A percentile compares a stretch with the other conserved stretches of the same genome.
Evolutionary conservation across 2,113 vertebrate genomes (phyloP).

Genomic region (Pangasianodon hypophthalmus): DNA sequence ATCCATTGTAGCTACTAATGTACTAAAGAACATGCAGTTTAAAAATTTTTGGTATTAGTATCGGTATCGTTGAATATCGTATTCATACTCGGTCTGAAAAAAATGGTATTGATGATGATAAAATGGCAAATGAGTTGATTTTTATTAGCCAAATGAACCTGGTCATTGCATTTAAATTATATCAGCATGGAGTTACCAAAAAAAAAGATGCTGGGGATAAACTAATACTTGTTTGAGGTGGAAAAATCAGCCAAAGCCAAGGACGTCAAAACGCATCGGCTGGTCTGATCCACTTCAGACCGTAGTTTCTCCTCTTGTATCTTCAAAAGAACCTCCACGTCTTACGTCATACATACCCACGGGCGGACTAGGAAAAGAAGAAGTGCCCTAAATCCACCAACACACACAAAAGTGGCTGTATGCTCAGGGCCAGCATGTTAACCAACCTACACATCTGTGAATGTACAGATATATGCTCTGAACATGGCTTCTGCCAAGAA

Average conservation of each 20-base stretch:
- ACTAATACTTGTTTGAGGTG: not conserved
- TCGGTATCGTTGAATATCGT: not conserved
- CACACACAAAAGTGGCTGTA: not conserved
- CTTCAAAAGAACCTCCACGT: constrained; percentile 21
- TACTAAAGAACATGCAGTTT: no score
- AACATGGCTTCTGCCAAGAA: not conserved
- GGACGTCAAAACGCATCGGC: not conserved
- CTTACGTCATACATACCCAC: not conserved
- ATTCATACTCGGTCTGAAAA: not conserved
- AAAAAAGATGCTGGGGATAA: not conserved
- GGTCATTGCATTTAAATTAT: not conserved
- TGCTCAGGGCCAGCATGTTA: not conserved
- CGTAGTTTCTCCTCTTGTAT: not conserved
- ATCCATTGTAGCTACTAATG: no score
- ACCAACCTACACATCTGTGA: constrained; percentile 1
- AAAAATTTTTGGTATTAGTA: not conserved
- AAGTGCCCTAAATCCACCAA: not conserved
- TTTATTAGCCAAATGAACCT: not conserved
- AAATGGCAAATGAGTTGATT: not conserved
- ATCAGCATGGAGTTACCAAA: not conserved
- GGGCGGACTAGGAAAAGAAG: not conserved
- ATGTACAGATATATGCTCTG: not conserved
- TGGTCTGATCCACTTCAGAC: constrained; percentile 9
- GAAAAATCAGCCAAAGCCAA: not conserved
- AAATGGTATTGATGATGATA: not conserved